Conservation (phyloP, 2,113 vertebrate genomes). For the Pyrgilauda ruficollis region DNA sequence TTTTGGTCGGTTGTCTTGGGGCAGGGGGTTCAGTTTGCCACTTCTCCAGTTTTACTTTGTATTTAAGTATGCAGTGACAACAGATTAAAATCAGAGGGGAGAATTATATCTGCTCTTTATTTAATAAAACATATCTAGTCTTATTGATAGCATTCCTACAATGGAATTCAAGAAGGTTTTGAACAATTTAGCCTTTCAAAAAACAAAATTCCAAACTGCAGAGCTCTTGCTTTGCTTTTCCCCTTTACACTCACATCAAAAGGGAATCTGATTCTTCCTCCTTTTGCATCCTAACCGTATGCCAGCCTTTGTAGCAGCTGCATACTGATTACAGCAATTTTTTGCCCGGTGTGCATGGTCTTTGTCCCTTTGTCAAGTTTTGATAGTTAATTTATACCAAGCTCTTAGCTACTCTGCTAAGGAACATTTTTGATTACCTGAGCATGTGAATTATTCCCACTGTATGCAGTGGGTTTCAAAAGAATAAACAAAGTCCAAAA, state of each 20-base stretch:
- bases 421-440: not conserved
- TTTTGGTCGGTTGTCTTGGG: not conserved
- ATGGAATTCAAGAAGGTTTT: not conserved
- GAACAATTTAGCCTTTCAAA: not conserved
- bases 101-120: not conserved
- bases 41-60: not conserved
- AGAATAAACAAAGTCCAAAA: not conserved
- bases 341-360: not conserved
- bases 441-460: not conserved
- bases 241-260: not conserved
- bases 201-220: not conserved
- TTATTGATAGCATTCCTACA: not conserved
- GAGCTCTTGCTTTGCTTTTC: not conserved
- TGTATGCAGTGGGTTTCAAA: not conserved
- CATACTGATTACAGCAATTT: not conserved
- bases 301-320: not conserved
- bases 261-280: not conserved
- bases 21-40: fast-evolving
- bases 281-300: not conserved
- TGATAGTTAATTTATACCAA: not conserved
- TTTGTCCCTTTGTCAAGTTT: not conserved
- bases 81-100: not conserved
- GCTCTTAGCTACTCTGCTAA: not conserved
- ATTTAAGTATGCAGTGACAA: not conserved
- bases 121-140: not conserved